Conservation (phyloP, 2,113 vertebrate species). For the Talpa occidentalis region DNA sequence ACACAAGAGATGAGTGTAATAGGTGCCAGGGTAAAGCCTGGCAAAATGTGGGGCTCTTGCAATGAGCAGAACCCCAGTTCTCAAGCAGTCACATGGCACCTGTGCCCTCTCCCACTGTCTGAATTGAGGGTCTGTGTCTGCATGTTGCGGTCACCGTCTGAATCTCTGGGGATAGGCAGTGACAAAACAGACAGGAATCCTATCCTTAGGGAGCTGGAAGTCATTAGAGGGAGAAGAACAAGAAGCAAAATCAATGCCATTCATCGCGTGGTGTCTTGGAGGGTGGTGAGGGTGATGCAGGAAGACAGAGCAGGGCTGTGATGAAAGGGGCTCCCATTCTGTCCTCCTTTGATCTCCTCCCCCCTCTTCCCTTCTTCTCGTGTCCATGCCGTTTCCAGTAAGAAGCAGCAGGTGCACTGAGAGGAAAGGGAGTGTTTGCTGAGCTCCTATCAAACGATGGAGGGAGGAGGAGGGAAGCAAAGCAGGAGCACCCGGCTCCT, state of each 20-base stretch:
- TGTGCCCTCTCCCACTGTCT: no score
- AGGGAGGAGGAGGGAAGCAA: neutral
- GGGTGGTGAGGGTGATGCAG: neutral
- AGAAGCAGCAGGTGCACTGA: neutral
- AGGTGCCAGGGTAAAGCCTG: neutral
- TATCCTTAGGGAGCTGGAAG: neutral
- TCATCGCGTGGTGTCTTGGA: neutral
- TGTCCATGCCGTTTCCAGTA: rapidly evolving
- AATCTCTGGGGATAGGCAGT: neutral
- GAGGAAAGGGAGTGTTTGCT: neutral
- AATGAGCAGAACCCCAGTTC: neutral
- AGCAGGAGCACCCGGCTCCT: neutral
- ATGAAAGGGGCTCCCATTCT: neutral
- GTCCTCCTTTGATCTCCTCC: rapidly evolving
- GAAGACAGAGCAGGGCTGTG: neutral
- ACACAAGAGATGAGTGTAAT: rapidly evolving
- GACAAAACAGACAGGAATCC: neutral
- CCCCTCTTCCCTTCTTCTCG: no score
- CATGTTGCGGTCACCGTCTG: no score
- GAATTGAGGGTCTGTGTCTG: neutral
- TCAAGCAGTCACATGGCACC: neutral
- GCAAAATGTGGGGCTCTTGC: neutral
- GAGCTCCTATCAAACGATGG: no score
- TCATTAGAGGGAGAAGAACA: no score
- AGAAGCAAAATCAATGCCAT: neutral